Conservation (phyloP, 2,113 vertebrate species). For the Trachemys scripta region DNA sequence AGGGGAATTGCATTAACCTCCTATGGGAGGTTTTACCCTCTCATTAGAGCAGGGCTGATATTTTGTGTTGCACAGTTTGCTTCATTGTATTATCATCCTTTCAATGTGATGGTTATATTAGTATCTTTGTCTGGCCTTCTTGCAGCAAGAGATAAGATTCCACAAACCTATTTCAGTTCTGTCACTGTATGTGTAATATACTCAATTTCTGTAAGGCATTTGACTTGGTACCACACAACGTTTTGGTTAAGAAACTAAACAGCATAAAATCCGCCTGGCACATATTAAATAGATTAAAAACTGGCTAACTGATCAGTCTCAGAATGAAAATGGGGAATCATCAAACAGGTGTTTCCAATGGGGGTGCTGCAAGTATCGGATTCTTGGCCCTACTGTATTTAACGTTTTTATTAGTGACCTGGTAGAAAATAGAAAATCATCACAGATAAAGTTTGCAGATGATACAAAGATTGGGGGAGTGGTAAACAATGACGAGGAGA, state of each 20-base stretch:
- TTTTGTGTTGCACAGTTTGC: not conserved
- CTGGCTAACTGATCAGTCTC: not conserved
- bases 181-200: not conserved
- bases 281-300: not conserved
- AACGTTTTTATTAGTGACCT: not conserved
- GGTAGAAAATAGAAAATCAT: not conserved
- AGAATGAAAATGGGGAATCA: not conserved
- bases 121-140: not conserved
- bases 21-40: not conserved
- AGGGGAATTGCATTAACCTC: not conserved
- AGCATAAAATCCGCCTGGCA: not conserved
- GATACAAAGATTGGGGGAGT: not conserved
- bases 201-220: not conserved
- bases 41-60: not conserved
- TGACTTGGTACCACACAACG: not conserved
- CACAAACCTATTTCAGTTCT: not conserved
- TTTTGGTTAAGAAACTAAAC: not conserved
- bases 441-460: not conserved
- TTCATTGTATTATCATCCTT: not conserved
- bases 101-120: not conserved
- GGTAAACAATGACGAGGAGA: not conserved
- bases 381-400: not conserved
- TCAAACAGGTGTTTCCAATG: not conserved
- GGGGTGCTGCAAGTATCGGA: not conserved
- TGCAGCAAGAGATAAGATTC: not conserved